Percentiles rank a stretch among this genome's conserved stretches.
These are phyloP conservation scores for Heteromyza rotundicornis DNA, from an alignment of 2,888 invertebrate species.

Conservation along the genomic window DNA sequence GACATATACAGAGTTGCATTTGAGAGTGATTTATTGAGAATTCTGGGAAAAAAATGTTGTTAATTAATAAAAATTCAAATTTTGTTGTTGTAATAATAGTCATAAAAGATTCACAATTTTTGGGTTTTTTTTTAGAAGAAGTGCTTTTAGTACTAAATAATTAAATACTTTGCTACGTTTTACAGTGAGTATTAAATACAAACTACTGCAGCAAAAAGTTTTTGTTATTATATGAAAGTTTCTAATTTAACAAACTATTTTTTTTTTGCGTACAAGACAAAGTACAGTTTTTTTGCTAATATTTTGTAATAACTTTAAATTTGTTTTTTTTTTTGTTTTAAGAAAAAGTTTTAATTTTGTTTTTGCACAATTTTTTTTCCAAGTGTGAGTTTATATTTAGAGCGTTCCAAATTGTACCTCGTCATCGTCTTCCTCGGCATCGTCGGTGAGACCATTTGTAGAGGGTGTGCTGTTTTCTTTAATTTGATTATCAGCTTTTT, in stretches of 20 bases:
- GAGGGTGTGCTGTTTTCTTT: no score
- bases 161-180: neutral
- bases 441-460: no score
- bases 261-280: neutral
- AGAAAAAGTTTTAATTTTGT: neutral
- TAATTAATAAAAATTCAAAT: no score
- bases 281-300: neutral
- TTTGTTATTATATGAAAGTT: neutral
- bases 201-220: neutral
- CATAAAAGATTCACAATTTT: no score
- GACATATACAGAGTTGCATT: slow-evolving; percentile 1
- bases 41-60: no score
- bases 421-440: slow-evolving; percentile 49
- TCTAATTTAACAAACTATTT: neutral
- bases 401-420: slow-evolving; percentile 63
- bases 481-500: slow-evolving; percentile 13
- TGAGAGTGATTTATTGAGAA: neutral
- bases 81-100: no score
- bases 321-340: neutral
- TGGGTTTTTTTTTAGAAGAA: no score
- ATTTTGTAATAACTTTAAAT: neutral
- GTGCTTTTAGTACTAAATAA: no score
- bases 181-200: neutral
- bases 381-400: slow-evolving; percentile 41
- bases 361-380: neutral